A percentile compares a stretch with the other conserved stretches of the same genome.
phyloP scores from a whole-genome alignment of 2,113 vertebrate species.

The Megalops atlanticus region DNA sequence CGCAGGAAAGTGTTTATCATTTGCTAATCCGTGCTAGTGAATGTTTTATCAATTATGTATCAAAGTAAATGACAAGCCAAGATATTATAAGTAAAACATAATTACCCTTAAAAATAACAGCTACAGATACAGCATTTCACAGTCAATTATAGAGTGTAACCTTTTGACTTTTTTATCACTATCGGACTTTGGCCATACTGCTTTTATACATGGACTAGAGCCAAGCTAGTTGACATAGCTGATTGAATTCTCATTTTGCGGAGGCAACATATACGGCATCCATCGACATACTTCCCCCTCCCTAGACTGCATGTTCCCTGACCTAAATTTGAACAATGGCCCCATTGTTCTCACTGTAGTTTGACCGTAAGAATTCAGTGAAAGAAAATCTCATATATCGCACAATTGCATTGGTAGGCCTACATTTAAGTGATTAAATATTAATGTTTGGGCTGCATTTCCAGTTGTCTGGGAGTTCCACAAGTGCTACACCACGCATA shows the following conservation, averaged over 20 bases:
- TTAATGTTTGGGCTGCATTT: neutral
- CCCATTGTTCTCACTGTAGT: neutral
- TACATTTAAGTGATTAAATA: neutral
- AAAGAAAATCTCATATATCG: no score
- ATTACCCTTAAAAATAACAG: neutral
- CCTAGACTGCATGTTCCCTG: neutral
- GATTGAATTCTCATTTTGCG: neutral
- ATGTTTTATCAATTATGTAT: neutral
- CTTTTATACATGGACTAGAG: neutral
- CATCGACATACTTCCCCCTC: neutral
- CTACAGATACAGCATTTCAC: neutral
- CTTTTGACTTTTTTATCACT: neutral
- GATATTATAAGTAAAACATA: no score
- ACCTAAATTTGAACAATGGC: slow-evolving; percentile 1
- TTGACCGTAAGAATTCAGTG: neutral
- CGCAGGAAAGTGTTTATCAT: neutral
- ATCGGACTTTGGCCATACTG: neutral
- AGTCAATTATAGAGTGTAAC: neutral
- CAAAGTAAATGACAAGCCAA: no score
- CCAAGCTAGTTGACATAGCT: neutral
- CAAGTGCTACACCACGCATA: neutral
- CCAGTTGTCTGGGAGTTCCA: neutral
- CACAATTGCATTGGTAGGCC: neutral
- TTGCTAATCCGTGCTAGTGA: neutral
- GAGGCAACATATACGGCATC: neutral